Evolutionary conservation across 2,797 vertebrate genomes (phyloP).

Genomic region (Zalophus californianus): DNA sequence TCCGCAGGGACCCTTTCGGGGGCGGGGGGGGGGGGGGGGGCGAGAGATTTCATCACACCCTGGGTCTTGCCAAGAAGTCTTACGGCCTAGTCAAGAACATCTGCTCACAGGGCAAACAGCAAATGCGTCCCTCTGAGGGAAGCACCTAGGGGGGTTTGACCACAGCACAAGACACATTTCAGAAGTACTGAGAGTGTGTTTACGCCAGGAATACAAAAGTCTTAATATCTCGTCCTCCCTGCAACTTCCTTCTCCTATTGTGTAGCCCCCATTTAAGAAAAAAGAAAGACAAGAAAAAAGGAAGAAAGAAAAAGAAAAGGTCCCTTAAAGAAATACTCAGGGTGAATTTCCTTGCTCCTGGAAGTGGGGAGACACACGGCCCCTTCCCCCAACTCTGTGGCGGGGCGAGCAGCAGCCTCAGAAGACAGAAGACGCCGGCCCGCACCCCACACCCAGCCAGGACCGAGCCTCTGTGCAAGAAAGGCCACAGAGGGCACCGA

Average conservation of each 20-base stretch:
- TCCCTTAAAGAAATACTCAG: neutral
- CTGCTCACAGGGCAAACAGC: neutral
- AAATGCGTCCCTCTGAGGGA: rapidly evolving
- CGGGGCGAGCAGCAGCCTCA: rapidly evolving
- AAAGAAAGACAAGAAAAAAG: neutral
- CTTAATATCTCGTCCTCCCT: rapidly evolving
- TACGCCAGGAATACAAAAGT: neutral
- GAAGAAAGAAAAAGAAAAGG: neutral
- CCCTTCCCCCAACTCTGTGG: neutral
- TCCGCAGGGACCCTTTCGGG: neutral
- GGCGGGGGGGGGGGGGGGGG: neutral
- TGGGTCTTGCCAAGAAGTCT: neutral
- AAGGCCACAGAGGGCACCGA: rapidly evolving
- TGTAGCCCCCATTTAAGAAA: neutral
- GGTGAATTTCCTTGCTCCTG: neutral
- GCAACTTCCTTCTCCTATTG: neutral
- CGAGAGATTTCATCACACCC: neutral
- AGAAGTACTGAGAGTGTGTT: rapidly evolving
- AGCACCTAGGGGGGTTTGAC: neutral
- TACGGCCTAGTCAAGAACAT: rapidly evolving
- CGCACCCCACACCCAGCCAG: rapidly evolving
- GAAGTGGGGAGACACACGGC: neutral
- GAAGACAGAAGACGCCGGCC: neutral
- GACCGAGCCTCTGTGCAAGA: neutral
- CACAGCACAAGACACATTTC: neutral